Base-by-base conservation (phyloP, 1,140 invertebrate genomes). In the Trichoplusia ni region DNA sequence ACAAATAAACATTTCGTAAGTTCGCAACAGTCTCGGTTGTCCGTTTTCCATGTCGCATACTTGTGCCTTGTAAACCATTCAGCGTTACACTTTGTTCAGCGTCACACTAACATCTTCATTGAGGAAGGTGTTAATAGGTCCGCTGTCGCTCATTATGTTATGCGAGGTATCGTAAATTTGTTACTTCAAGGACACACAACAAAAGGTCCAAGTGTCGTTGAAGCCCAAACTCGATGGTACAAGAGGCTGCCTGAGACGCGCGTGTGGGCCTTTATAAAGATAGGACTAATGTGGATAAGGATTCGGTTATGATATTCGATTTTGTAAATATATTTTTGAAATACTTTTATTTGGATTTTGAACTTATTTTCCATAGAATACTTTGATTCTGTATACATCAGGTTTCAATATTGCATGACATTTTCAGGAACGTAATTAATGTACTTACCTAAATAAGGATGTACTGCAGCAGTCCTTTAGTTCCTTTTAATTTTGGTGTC, bases 51-150 rank as follows among this genome's bases (percentile, higher is more conserved):
- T n/a, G n/a, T n/a, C n/a, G n/a, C n/a, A n/a, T n/a, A n/a, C n/a
- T n/a, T n/a, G n/a, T n/a, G n/a, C n/a, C n/a, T n/a, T n/a, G n/a
- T n/a, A n/a, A n/a, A n/a, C n/a, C n/a, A n/a, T n/a, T n/a, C n/a
- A n/a, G n/a, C n/a, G n/a, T n/a, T n/a, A n/a, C n/a, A n/a, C n/a
- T n/a, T n/a, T n/a, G n/a, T n/a, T 31, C 25, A 27, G 46, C 46
- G 7, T 29, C 29, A 29, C 29, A 7, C 25, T 29, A 54, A 84
- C 77, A 79, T 74, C 72, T 85, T 86, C 79, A 89, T 89, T 86
- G 84, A 85, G 67, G n/a, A 63, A 90, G 82, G 87, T 88, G 87
- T 88, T 88, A 90, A 90, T 84, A 81, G 82, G 75, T 70, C 71
- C 68, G 82, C 79, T 86, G 86, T 86, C 74, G 79, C 75, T 87